Evolutionary conservation across 2,113 vertebrate species (phyloP), one percentile per base, ranked within the genome.

Genomic region (Rhodinocichla rosea): DNA sequence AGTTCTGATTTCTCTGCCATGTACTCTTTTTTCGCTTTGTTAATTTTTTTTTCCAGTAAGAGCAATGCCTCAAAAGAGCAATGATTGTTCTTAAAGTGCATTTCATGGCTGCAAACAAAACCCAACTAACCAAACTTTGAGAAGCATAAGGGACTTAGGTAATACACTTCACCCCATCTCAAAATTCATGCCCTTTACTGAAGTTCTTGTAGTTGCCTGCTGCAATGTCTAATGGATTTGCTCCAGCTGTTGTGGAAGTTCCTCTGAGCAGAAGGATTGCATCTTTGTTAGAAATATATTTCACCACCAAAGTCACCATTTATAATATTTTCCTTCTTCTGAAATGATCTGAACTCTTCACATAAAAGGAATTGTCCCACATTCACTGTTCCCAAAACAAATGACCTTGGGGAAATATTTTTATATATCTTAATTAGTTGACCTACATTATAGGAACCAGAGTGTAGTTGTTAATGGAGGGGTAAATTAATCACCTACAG

Each of bases 391-490:
- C 96, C 69, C 86, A 78, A 95, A 96, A 91, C 91, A 95, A 92
- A 83, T 40, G 14, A 93, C 92, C 94, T 94, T 59, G 68, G 91
- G 89, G 92, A 94, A 95, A 94, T 94, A 93, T 91, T 94, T 96
- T 97, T 94, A 96, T 91, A 93, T 75, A 92, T 94, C 94, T 96
- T 95, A 97, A 96, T 97, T 96, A 95, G 91, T 55, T 94, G 95
- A 37, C 96, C 95, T 87, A 97, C 60, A 94, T 96, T 81, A 75
- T 19, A 68, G 60, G 76, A 97, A 92, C 21, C 67, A 90, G 94
- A 96, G 83, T 83, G 83, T 12, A 64, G 60, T 64, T 95, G 83
- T 71, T 96, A 96, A 89, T 42, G 69, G 89, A 89, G 64, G 94
- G n/a, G 56, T 39, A 93, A 92, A 92, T 81, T 95, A 96, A 92